Percentiles rank a stretch among this genome's conserved stretches.
Evolutionary conservation across 2,888 invertebrate species (phyloP).

Genomic region (Agrotis ipsilon): DNA sequence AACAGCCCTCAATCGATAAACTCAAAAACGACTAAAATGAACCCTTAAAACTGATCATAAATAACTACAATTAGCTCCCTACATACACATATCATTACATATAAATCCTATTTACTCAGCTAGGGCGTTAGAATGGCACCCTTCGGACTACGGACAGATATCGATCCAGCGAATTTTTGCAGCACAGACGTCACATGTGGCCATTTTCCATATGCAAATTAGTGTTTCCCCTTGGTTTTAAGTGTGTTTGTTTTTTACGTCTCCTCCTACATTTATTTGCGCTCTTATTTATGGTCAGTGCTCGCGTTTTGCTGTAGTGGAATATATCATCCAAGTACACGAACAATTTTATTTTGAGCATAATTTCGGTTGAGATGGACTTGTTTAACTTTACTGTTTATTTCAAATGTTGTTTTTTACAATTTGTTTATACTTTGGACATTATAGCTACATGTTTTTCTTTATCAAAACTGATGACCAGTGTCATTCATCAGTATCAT

Average conservation of each 20-base stretch:
- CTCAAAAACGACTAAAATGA: slow-evolving; percentile 26
- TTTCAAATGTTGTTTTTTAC: too few relatives aligned
- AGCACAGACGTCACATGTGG: slow-evolving; percentile 80
- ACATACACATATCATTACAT: slow-evolving; percentile 61
- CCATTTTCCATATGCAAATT: slow-evolving; percentile 89
- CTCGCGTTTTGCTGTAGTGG: slow-evolving; percentile 43
- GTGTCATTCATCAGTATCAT: too few relatives aligned
- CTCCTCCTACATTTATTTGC: slow-evolving; percentile 68
- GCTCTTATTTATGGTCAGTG: slow-evolving; percentile 54
- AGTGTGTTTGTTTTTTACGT: slow-evolving; percentile 87
- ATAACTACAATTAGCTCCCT: slow-evolving; percentile 59
- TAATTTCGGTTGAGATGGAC: slow-evolving; percentile 6
- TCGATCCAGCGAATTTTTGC: slow-evolving; percentile 70
- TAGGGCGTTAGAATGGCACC: slow-evolving; percentile 60
- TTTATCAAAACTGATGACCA: not conserved
- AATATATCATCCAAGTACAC: slow-evolving; percentile 47
- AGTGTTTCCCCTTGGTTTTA: slow-evolving; percentile 84
- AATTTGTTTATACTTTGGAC: too few relatives aligned
- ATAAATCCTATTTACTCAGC: slow-evolving; percentile 63
- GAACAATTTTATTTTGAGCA: slow-evolving; percentile 12
- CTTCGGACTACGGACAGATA: slow-evolving; percentile 64
- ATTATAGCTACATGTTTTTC: not conserved
- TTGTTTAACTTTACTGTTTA: slow-evolving; percentile 7
- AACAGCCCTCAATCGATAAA: slow-evolving; percentile 17
- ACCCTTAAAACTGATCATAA: slow-evolving; percentile 47